Base-by-base conservation (phyloP, 92 coral and sea anemone species). In the Montipora capitata region DNA sequence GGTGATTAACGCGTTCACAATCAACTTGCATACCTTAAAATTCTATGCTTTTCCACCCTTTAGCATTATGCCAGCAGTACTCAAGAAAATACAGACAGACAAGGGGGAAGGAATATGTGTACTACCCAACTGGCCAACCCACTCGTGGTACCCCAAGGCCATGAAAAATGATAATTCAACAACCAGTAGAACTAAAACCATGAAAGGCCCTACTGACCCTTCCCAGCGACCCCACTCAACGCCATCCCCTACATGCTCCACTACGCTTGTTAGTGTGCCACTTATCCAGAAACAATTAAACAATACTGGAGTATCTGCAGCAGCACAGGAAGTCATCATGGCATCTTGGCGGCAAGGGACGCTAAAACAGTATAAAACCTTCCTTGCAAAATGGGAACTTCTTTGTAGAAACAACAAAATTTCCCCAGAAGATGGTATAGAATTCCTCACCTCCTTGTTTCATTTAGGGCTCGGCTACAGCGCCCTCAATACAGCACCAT, bases 1-100 rank as follows among this genome's bases (percentile, higher is more conserved):
- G n/a, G n/a, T n/a, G n/a, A n/a, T n/a, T n/a, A 45, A 75, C 16
- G 79, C 79, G 1, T 51, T 74, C 44, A 10, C 65, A 18, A 14
- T 43, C 10, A 71, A 5, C 35, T 42, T 43, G 76, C 27, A 5
- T 2, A 10, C 2, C 40, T 79, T 72, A 41, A 54, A 84, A 38
- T 70, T 90, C 12, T 90, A 84, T 70, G 84, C 93, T 1, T 90
- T 90, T 70, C 93, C 93, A 11, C 83, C 87, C 7, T 90, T 90
- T 40, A 85, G 91, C 71, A 54, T 90, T 14, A 18, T 76, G 2
- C 56, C 83, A 11, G 39, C 16, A 48, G 13, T 48, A 10, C 68
- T 85, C 40, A 5, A 59, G 40, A 77, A 77, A 68, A 45, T 85
- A 40, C 7, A 35, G 27, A 0, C 13, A 12, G 89, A 85, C 74